Base-by-base conservation (phyloP, 2,113 vertebrate species). In the Osmerus eperlanus region DNA sequence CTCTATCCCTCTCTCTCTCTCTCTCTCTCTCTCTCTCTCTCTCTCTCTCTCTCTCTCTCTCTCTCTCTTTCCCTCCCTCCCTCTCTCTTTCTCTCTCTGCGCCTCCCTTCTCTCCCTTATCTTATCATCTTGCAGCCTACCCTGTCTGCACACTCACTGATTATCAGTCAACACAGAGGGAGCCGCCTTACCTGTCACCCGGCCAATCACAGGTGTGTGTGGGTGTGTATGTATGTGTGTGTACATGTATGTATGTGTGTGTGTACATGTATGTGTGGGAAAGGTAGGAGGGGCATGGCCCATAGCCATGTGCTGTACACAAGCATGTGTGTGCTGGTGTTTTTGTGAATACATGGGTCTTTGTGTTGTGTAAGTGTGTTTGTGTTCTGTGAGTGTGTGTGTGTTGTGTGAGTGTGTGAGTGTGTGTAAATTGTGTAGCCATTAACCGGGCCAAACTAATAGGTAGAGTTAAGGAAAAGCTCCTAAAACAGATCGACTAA, bases 321-420 rank as follows among this genome's bases (percentile, higher is more conserved):
- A 32, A 32, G 32, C 23, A 23, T 23, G 1, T 23, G 23, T 23
- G 23, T 23, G 23, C 23, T 23, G 23, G 23, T 23, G 6, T 3
- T 32, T 32, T 32, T 32, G 32, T 32, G 32, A 32, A 32, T 32
- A 32, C 32, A 32, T 32, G 71, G 18, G 47, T 55, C 19, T 59
- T 3, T 32, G 32, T 32, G 6, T 9, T 65, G 47, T 66, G 52
- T 41, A 59, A 23, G 21, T 32, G 18, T 61, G 47, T 29, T 41
- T 61, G 21, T 74, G 28, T 74, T 23, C 23, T 29, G 23, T 11
- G 51, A 9, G 67, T 56, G 67, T 68, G 66, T 29, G 67, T 56
- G 67, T 68, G 66, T 29, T 23, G 23, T 23, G 60, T 36, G 54
- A 32, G 66, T 64, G 67, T 56, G 62, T 68, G 59, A 52, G 19